Evolutionary conservation across 1,140 invertebrate genomes (phyloP).

Genomic region (Drosophila novamexicana): DNA sequence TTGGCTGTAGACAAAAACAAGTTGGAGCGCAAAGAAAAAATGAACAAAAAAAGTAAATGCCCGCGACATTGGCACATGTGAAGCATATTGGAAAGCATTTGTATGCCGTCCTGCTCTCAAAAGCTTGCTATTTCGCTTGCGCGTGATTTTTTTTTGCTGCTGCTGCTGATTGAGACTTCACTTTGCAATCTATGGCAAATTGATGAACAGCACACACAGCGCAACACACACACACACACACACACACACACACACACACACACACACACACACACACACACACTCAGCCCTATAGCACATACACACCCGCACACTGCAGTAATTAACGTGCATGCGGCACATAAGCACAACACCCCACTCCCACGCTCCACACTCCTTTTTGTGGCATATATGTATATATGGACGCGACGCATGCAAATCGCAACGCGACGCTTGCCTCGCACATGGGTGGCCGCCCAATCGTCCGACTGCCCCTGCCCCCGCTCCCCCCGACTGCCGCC

Average conservation of each 20-base stretch:
- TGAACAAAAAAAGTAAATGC: constrained; percentile 51
- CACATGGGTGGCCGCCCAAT: constrained; percentile 52
- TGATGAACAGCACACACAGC: constrained; percentile 66
- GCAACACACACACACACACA: constrained; percentile 18
- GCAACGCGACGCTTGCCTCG: constrained; percentile 44
- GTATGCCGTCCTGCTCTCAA: constrained; percentile 11
- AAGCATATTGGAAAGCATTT: constrained; percentile 54
- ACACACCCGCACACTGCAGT: constrained; percentile 58
- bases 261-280: constrained; percentile 22
- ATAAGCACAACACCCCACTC: constrained; percentile 53
- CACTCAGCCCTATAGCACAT: constrained; percentile 1
- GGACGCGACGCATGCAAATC: constrained; percentile 74
- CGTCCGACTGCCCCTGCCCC: neutral
- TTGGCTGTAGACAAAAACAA: constrained; percentile 32
- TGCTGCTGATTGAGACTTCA: constrained; percentile 73
- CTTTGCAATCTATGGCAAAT: constrained; percentile 77
- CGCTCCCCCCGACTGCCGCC: neutral
- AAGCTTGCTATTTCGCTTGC: constrained; percentile 22
- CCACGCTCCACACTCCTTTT: neutral
- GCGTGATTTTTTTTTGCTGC: constrained; percentile 6
- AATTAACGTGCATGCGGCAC: constrained; percentile 79
- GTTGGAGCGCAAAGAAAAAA: constrained; percentile 22
- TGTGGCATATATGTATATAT: constrained; percentile 6
- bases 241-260: constrained; percentile 13
- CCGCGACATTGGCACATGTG: constrained; percentile 64